A percentile compares a stretch with the other conserved stretches of the same genome.
These are phyloP conservation scores for Numida meleagris DNA, from an alignment of 2,113 vertebrate genomes.

Conservation along the genomic window DNA sequence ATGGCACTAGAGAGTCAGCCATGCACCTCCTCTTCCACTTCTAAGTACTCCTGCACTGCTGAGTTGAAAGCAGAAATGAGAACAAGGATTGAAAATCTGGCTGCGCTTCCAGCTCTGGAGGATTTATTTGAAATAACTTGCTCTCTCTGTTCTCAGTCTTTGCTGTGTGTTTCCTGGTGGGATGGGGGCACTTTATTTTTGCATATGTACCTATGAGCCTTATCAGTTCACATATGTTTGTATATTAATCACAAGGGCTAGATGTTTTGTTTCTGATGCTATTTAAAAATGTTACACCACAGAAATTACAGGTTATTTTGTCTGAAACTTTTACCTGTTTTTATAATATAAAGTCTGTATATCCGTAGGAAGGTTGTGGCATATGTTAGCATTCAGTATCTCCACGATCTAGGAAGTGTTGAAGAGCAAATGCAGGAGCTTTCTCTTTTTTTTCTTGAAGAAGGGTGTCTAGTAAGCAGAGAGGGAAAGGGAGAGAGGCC, in stretches of 20 bases:
- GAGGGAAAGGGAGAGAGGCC: not conserved
- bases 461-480: not conserved
- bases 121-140: not conserved
- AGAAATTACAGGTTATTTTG: conserved; percentile 54
- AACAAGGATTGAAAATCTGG: not conserved
- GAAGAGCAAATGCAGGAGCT: not conserved
- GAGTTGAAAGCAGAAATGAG: conserved; percentile 18
- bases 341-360: conserved; percentile 39
- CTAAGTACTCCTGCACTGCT: not conserved
- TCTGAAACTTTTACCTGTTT: conserved; percentile 57
- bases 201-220: conserved; percentile 51
- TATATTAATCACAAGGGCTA: conserved; percentile 69
- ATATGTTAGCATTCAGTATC: not conserved
- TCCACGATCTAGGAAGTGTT: not conserved
- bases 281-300: conserved; percentile 54
- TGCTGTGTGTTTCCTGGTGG: conserved; percentile 14
- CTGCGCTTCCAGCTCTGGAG: not conserved
- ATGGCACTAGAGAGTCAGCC: not conserved
- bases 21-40: not conserved
- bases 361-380: conserved; percentile 6
- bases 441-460: not conserved
- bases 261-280: conserved; percentile 59
- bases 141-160: conserved; percentile 15
- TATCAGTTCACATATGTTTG: conserved; percentile 50
- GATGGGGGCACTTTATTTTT: conserved; percentile 30